Evolutionary conservation across 53 echinoderm and acorn worm species (phyloP).

Genomic region (Echinometra lucunter): DNA sequence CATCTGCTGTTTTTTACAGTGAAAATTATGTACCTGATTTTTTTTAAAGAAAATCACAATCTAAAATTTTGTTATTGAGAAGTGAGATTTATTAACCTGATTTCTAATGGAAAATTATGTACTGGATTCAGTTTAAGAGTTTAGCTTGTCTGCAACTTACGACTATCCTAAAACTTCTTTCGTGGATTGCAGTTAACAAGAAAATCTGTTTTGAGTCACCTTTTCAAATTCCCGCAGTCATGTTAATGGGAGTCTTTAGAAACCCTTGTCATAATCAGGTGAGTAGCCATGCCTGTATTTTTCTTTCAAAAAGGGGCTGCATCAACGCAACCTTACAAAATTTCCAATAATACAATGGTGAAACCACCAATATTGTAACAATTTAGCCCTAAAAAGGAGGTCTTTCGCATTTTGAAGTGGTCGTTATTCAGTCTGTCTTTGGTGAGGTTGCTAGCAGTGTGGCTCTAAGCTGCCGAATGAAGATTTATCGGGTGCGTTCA

Average conservation of each 20-base stretch:
- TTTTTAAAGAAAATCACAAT: too few relatives aligned
- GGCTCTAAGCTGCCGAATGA: constrained; percentile 7
- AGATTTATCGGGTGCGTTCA: neutral
- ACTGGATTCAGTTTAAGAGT: too few relatives aligned
- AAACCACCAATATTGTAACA: constrained; percentile 44
- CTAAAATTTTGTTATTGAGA: too few relatives aligned
- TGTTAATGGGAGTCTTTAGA: constrained; percentile 5
- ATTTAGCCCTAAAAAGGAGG: neutral
- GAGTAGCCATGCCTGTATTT: neutral
- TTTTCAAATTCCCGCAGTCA: too few relatives aligned
- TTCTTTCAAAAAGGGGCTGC: neutral
- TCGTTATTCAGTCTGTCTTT: neutral
- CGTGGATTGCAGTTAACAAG: neutral
- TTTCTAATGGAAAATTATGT: too few relatives aligned
- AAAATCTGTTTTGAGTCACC: neutral
- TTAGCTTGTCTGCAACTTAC: too few relatives aligned
- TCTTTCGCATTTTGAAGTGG: neutral
- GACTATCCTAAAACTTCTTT: too few relatives aligned
- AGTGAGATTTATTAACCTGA: too few relatives aligned
- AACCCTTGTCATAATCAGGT: neutral
- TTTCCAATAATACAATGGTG: neutral
- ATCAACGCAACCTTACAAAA: neutral
- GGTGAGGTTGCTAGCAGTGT: neutral
- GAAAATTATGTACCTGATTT: too few relatives aligned
- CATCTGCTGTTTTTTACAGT: too few relatives aligned